Evolutionary conservation across 2,113 vertebrate genomes (phyloP), one percentile per base, ranked within the genome.

Genomic region (Thalassoma bifasciatum): DNA sequence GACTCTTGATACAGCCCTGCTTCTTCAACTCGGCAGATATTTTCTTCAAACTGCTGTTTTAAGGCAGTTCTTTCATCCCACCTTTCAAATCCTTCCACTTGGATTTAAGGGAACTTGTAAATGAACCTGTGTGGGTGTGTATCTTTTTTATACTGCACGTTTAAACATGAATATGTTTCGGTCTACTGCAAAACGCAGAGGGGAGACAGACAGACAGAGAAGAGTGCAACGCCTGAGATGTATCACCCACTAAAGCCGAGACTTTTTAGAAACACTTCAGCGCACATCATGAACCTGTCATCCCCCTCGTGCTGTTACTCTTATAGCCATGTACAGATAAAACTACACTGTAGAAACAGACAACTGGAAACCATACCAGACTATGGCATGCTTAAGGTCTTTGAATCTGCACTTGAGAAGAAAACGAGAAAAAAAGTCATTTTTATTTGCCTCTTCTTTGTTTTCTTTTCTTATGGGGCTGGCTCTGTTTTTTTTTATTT

Each of bases 331-430:
- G 90, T 91, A 92, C 88, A 91, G 86, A 86, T 87, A 66, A 85
- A 88, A 88, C 79, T 81, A 88, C 87, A 88, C 80, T 84, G 89
- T 91, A 93, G 89, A 89, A 49, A 89, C 89, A 90, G 88, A 83
- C 87, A 88, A 89, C 82, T 81, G 85, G 84, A 92, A 84, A 84
- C 82, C 85, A 77, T 86, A 90, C 92, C 86, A 89, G 87, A 89
- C 81, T 82, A 93, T 79, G 91, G 93, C 93, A 94, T 94, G 93
- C 91, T 94, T 92, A 93, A 86, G 82, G 86, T 89, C 86, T 93
- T 92, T 87, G 88, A 93, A 91, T 88, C 88, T 94, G 93, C 92
- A 93, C 91, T 93, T 86, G 70, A 86, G 46, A 88, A 81, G 86
- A 84, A 50, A 70, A 75, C 17, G 30, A 47, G 0, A 34, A 66